Percentiles rank a stretch among this genome's conserved stretches.
These are phyloP conservation scores for Sciurus carolinensis DNA, from an alignment of 2,797 vertebrate species.

Conservation along the genomic window DNA sequence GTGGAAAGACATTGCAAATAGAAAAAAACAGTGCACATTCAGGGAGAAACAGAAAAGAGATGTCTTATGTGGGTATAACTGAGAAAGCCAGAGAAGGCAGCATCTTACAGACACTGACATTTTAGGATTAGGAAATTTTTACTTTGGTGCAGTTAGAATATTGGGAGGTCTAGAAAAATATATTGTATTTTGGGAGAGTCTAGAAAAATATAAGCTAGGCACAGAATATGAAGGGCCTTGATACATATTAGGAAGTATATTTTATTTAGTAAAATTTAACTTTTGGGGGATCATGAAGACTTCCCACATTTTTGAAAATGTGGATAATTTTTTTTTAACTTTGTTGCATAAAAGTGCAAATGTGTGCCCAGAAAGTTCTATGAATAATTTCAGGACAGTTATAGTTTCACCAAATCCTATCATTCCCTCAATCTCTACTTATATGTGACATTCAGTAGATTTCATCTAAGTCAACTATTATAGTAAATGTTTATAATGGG, in stretches of 20 bases:
- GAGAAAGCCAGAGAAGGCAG: background rate
- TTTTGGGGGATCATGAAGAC: background rate
- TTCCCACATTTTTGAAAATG: background rate
- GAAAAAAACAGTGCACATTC: accelerated
- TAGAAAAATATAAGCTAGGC: background rate
- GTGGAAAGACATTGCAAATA: background rate
- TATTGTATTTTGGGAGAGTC: background rate
- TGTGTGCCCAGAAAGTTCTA: background rate
- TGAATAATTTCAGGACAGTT: background rate
- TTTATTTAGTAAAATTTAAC: background rate
- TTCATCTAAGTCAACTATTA: background rate
- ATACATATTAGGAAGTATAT: background rate
- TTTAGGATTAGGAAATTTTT: background rate
- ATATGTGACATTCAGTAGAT: background rate
- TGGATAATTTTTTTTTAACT: background rate
- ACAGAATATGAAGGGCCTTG: background rate
- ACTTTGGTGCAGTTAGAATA: too few relatives aligned
- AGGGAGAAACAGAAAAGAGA: background rate
- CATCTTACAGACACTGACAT: background rate
- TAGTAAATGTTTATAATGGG: background rate
- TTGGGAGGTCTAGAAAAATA: background rate
- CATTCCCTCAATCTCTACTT: background rate
- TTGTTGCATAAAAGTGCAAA: background rate
- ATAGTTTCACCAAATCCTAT: background rate
- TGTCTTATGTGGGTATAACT: background rate